phyloP scores from a whole-genome alignment of 2,797 vertebrate species.

The Lithobates sylvaticus region DNA sequence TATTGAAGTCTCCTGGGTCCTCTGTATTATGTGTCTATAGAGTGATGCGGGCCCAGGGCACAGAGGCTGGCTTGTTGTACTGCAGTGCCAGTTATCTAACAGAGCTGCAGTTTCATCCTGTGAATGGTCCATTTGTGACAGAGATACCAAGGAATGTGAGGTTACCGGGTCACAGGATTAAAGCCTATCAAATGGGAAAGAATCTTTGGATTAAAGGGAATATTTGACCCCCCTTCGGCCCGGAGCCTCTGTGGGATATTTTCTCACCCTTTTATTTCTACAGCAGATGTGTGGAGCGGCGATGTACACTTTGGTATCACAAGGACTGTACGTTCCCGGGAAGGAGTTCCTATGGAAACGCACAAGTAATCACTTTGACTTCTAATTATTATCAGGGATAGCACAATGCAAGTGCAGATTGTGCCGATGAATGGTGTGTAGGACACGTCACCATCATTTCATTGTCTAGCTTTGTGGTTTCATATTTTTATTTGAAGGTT shows the following conservation, averaged over 20 bases:
- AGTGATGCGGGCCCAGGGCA: not conserved
- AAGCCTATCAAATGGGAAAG: conserved; percentile 59
- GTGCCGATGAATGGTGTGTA: not conserved
- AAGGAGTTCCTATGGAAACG: conserved; percentile 55
- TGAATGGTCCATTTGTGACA: conserved; percentile 55
- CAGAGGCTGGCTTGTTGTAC: not conserved
- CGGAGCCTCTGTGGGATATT: conserved; percentile 13
- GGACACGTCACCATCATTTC: no score
- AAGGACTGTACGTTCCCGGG: conserved; percentile 14
- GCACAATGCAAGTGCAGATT: not conserved
- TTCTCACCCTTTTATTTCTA: conserved; percentile 14
- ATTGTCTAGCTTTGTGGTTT: no score
- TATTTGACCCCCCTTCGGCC: conserved; percentile 27
- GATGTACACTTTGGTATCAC: no score
- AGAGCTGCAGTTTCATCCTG: conserved; percentile 27
- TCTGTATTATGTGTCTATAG: no score
- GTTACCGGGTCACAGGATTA: conserved; percentile 58
- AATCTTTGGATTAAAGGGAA: conserved; percentile 57
- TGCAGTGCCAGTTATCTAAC: conserved; percentile 6
- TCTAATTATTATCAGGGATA: not conserved
- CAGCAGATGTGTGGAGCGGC: not conserved
- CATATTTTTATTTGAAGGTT: no score
- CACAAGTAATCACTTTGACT: conserved; percentile 3
- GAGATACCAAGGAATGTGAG: conserved; percentile 55
- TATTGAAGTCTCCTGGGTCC: no score